These are phyloP conservation scores for Meda fulgida DNA, from an alignment of 2,797 vertebrate species.

Conservation along the genomic window DNA sequence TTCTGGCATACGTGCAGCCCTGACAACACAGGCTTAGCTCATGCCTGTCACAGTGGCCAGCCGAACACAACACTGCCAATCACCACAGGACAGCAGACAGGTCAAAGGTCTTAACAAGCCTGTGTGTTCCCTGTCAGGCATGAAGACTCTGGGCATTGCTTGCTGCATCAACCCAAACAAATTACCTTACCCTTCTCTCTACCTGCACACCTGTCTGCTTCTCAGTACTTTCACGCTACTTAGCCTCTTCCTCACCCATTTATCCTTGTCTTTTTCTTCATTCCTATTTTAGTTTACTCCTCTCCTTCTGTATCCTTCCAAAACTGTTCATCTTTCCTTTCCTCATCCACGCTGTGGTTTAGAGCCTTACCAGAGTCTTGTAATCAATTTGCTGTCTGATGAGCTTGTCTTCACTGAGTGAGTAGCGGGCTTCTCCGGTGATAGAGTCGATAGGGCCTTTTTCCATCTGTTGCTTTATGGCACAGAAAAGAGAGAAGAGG, in stretches of 20 bases:
- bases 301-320: slow-evolving; percentile 41
- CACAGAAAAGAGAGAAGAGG: slow-evolving; percentile 95
- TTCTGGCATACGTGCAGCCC: slow-evolving; percentile 12
- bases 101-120: slow-evolving; percentile 44
- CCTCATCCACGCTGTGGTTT: neutral
- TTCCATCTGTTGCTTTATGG: slow-evolving; percentile 99
- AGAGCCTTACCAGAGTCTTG: slow-evolving; percentile 91
- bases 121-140: slow-evolving; percentile 36
- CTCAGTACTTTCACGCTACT: slow-evolving; percentile 3
- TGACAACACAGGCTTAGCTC: slow-evolving; percentile 20
- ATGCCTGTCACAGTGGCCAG: slow-evolving; percentile 29
- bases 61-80: slow-evolving; percentile 43
- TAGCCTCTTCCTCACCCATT: neutral
- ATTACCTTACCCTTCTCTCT: slow-evolving; percentile 21
- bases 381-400: slow-evolving; percentile 99
- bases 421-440: slow-evolving; percentile 96
- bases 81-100: slow-evolving; percentile 30
- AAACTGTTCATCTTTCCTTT: slow-evolving; percentile 56
- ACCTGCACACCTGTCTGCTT: slow-evolving; percentile 33
- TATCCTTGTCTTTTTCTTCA: slow-evolving; percentile 40
- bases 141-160: slow-evolving; percentile 42
- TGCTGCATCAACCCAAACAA: slow-evolving; percentile 25
- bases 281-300: slow-evolving; percentile 26
- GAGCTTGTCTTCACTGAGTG: slow-evolving; percentile 97
- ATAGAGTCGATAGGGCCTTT: slow-evolving; percentile 98